Evolutionary conservation across 2,888 invertebrate genomes (phyloP), one percentile per base, ranked within the genome.

Genomic region (Tricholauxania praeusta): DNA sequence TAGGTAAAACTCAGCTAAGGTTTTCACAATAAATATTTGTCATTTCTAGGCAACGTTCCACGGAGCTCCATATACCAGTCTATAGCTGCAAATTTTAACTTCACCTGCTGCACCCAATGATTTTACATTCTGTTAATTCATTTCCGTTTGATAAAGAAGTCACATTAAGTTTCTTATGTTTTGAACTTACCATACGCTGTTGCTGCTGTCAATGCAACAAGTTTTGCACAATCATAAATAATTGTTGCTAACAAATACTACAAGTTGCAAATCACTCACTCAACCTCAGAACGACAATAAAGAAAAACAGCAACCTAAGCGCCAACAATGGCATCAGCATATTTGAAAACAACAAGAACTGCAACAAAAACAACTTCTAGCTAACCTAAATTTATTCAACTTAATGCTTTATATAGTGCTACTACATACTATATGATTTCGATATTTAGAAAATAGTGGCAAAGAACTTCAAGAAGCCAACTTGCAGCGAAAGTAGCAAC

Each of bases 201-300:
- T 28, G 6, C n/a, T 12, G 17, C 19, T 55, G 55, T 22, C 22
- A 55, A 55, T 55, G 55, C 55, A 55, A 55, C 55, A 55, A 55
- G 55, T 55, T 55, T 22, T 55, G 55, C 55, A 22, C 55, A 55
- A 55, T 55, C 55, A n/a, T 55, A 55, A 55, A 55, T 55, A 55
- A 55, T 55, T n/a, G 55, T n/a, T 55, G 4, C 55, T 55, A 19
- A 19, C 55, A 55, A 55, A 15, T 55, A 22, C 55, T n/a, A 22
- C 55, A 22, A 55, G 55, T 55, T 55, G 55, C 55, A 55, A n/a
- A 55, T 55, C 55, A 55, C 55, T 55, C 55, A 55, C 55, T 55
- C 55, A 55, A 6, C 55, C 55, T n/a, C 22, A 55, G 55, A n/a
- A 22, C 55, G 10, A 10, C 39, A 52, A 60, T 59, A 32, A 71